A percentile compares a stretch with the other conserved stretches of the same genome.
Evolutionary conservation across 2,888 invertebrate genomes (phyloP).

Genomic region (Drosophila imparisetae): DNA sequence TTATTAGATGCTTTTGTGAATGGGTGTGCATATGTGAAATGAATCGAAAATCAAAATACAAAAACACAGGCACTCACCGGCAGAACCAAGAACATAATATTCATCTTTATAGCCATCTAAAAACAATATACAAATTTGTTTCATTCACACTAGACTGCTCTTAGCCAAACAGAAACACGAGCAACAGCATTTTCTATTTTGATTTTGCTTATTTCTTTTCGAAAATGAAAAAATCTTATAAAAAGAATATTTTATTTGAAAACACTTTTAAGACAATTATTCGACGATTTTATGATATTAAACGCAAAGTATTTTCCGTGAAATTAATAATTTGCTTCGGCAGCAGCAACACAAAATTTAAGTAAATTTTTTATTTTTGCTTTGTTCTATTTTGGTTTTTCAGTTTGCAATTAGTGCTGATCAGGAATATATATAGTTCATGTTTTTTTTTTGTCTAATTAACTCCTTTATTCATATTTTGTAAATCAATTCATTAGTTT

Average conservation of each 20-base stretch:
- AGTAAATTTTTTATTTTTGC: no score
- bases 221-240: background rate
- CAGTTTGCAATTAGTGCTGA: background rate
- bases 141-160: background rate
- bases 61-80: background rate
- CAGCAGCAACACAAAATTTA: background rate
- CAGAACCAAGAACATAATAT: background rate
- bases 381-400: background rate
- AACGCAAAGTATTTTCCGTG: background rate
- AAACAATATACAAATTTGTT: background rate
- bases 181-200: background rate
- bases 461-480: constrained; percentile 75
- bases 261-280: background rate
- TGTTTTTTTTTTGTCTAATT: constrained; percentile 45
- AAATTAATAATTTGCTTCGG: background rate
- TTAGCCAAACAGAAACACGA: background rate
- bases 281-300: background rate
- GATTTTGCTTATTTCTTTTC: background rate
- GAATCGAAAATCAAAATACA: background rate
- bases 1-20: background rate
- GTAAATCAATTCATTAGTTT: constrained; percentile 75
- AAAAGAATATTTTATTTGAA: background rate
- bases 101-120: background rate
- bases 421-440: background rate
- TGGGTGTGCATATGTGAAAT: background rate